A percentile compares a stretch with the other conserved stretches of the same genome.
Evolutionary conservation across 2,888 invertebrate genomes (phyloP).

Genomic region (Eulithis testata): DNA sequence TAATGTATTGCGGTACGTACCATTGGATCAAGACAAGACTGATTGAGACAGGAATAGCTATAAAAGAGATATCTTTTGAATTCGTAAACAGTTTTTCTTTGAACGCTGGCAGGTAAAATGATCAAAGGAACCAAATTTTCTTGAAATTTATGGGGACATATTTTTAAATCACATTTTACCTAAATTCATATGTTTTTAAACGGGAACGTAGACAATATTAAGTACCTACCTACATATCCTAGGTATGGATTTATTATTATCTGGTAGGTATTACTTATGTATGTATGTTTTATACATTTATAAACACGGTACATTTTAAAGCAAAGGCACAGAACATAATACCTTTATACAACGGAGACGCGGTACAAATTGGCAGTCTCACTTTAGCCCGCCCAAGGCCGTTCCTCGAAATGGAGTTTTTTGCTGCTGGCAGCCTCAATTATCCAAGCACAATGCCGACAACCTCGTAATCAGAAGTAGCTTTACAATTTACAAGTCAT

Average conservation of each 20-base stretch:
- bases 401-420: slow-evolving; percentile 53
- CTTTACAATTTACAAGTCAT: slow-evolving; percentile 13
- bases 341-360: background rate
- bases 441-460: slow-evolving; percentile 52
- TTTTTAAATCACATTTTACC: background rate
- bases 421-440: slow-evolving; percentile 50
- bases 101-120: slow-evolving; percentile 1
- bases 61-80: slow-evolving; percentile 21
- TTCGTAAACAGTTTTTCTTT: slow-evolving; percentile 11
- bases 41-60: slow-evolving; percentile 25
- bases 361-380: slow-evolving; percentile 32
- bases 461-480: slow-evolving; percentile 28
- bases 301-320: background rate
- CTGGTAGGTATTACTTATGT: too few relatives aligned
- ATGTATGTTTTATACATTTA: too few relatives aligned
- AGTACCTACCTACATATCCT: too few relatives aligned
- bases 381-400: slow-evolving; percentile 46
- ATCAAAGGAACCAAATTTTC: background rate
- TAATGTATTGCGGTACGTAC: slow-evolving; percentile 32
- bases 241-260: too few relatives aligned
- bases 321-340: background rate
- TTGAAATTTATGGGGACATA: background rate
- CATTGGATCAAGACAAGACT: slow-evolving; percentile 24
- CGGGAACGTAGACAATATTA: too few relatives aligned
- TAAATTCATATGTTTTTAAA: too few relatives aligned